Evolutionary conservation across 2,113 vertebrate species (phyloP), one percentile per base, ranked within the genome.

Genomic region (Paradoxurus hermaphroditus): DNA sequence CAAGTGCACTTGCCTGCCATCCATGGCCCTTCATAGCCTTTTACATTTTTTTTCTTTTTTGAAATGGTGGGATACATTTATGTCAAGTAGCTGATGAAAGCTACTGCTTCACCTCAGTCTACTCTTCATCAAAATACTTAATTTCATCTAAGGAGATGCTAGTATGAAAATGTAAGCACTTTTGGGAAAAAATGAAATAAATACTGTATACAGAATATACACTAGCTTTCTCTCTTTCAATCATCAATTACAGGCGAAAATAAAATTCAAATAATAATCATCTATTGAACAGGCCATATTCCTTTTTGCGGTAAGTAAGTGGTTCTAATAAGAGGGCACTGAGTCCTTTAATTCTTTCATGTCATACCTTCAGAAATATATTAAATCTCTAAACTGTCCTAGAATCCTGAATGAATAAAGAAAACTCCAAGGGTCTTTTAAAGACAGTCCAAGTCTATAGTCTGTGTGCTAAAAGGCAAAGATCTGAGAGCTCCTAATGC

Each of bases 51-150:
- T 78, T 29, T 11, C 4, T 44, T 29, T 87, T 96, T 92, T 87
- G 36, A 95, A 96, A 92, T 87, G 95, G 73, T 92, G 90, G 53
- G 59, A 95, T 56, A 87, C 13, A 82, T 90, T 95, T 95, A 83
- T 92, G 87, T 96, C 83, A 96, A 95, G 81, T 23, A 96, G 67
- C 63, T 85, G 65, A 59, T 79, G 68, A 95, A 16, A 96, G 56
- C 31, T 95, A 67, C 70, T 79, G 73, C 41, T 86, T 97, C 79
- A 90, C 70, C 51, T 96, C n/a, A 85, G 56, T 94, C 68, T 94
- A 86, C 68, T 21, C 44, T 90, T 91, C 68, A 95, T 84, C 62
- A 90, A 96, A 97, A 93, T 25, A 44, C 25, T 90, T 86, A 59
- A 93, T 19, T 84, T 83, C 39, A 92, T 63, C 29, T 92, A 95